A percentile compares a stretch with the other conserved stretches of the same genome.
phyloP scores from a whole-genome alignment of 2,797 vertebrate species.

The Amphiprion clarkii region DNA sequence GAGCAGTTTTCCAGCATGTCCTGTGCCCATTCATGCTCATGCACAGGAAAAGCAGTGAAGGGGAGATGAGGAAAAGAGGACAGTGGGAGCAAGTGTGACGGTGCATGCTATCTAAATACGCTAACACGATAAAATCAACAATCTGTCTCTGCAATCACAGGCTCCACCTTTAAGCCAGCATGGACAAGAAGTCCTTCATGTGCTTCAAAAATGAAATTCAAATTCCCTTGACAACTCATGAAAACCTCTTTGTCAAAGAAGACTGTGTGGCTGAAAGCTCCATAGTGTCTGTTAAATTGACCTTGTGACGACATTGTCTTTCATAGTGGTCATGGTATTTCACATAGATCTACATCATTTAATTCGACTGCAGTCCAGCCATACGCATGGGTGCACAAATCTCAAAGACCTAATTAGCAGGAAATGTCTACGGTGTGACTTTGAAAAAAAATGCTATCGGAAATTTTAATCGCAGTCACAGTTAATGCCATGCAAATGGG shows the following conservation, averaged over 20 bases:
- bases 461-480: constrained; percentile 10
- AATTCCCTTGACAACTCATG: neutral
- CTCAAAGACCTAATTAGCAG: neutral
- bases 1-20: no score
- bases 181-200: no score
- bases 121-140: no score
- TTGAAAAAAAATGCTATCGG: neutral
- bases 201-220: no score
- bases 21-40: no score
- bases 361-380: neutral
- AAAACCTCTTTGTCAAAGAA: neutral
- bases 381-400: neutral
- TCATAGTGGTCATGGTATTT: neutral
- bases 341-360: neutral
- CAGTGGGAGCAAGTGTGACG: no score
- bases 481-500: constrained; percentile 34
- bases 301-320: neutral
- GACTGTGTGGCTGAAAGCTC: neutral
- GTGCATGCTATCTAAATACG: no score
- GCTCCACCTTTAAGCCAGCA: no score
- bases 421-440: neutral
- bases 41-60: no score
- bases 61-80: no score
- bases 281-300: neutral
- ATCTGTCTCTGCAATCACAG: no score